Evolutionary conservation across 2,797 vertebrate species (phyloP).

Genomic region (Trichosurus vulpecula): DNA sequence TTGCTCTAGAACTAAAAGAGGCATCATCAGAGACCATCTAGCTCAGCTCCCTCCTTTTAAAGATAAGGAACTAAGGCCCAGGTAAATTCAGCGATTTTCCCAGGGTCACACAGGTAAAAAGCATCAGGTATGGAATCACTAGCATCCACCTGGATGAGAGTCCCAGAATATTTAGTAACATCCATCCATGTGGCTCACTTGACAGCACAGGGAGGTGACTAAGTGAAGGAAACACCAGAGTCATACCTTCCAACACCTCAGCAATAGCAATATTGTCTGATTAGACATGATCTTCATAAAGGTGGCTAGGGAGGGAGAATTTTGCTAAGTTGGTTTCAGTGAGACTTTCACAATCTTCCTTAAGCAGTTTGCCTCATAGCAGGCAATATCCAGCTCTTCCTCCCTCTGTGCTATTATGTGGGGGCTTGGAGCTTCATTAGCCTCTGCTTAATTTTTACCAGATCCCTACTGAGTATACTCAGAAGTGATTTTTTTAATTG

Average conservation of each 20-base stretch:
- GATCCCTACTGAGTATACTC: slow-evolving; percentile 70
- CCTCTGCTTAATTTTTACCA: slow-evolving; percentile 76
- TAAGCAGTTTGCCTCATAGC: slow-evolving; percentile 67
- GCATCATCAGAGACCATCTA: background rate
- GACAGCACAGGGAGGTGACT: slow-evolving; percentile 31
- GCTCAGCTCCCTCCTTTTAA: background rate
- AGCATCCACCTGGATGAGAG: slow-evolving; percentile 28
- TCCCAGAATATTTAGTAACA: slow-evolving; percentile 53
- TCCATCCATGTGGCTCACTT: slow-evolving; percentile 33
- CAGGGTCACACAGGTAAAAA: background rate
- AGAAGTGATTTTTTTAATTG: slow-evolving; percentile 78
- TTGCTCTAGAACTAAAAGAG: background rate
- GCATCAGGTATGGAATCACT: background rate
- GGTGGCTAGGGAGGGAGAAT: slow-evolving; percentile 43
- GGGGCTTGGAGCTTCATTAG: slow-evolving; percentile 75
- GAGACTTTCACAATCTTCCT: slow-evolving; percentile 69
- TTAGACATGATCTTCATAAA: slow-evolving; percentile 56
- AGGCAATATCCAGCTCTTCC: slow-evolving; percentile 74
- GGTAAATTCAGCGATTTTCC: background rate
- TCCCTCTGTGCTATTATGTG: slow-evolving; percentile 67
- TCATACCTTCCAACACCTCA: slow-evolving; percentile 28
- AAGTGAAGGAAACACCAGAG: slow-evolving; percentile 32
- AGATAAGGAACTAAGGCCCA: background rate
- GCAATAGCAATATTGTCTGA: slow-evolving; percentile 33
- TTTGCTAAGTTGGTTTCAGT: slow-evolving; percentile 62